Evolutionary conservation across 1,140 invertebrate species (phyloP).

Genomic region (Saccostrea glomerata): DNA sequence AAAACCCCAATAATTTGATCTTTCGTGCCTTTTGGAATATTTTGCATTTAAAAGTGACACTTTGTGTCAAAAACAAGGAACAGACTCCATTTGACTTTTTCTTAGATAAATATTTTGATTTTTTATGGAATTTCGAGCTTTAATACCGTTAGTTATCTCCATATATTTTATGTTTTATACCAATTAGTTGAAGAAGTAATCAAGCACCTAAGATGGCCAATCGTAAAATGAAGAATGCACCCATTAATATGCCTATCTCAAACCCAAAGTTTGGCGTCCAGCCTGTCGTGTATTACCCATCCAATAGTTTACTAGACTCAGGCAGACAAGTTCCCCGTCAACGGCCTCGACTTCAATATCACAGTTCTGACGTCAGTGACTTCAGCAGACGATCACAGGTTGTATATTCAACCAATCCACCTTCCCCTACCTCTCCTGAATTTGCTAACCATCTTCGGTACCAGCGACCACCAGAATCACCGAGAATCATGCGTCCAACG

Average conservation of each 20-base stretch:
- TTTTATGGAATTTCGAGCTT: too few species aligned
- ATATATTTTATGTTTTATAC: too few species aligned
- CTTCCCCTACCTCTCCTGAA: background rate
- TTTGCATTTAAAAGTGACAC: too few species aligned
- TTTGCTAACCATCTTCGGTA: background rate
- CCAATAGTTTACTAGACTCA: background rate
- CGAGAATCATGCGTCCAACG: background rate
- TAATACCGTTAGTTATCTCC: too few species aligned
- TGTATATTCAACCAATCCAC: background rate
- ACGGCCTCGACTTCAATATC: background rate
- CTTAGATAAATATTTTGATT: too few species aligned
- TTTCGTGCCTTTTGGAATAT: too few species aligned
- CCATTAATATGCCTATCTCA: background rate
- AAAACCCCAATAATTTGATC: too few species aligned
- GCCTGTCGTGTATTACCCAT: conserved; percentile 9
- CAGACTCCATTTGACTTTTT: too few species aligned
- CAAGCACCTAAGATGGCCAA: background rate
- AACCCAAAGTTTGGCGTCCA: background rate
- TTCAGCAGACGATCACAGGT: background rate
- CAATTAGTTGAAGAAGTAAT: too few species aligned
- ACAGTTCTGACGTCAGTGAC: conserved; percentile 13
- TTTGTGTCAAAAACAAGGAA: too few species aligned
- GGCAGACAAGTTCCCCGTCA: background rate
- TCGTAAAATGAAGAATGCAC: background rate
- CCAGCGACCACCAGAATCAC: background rate